Conservation (phyloP, 1,140 invertebrate species). For the Scaptomyza montana region DNA sequence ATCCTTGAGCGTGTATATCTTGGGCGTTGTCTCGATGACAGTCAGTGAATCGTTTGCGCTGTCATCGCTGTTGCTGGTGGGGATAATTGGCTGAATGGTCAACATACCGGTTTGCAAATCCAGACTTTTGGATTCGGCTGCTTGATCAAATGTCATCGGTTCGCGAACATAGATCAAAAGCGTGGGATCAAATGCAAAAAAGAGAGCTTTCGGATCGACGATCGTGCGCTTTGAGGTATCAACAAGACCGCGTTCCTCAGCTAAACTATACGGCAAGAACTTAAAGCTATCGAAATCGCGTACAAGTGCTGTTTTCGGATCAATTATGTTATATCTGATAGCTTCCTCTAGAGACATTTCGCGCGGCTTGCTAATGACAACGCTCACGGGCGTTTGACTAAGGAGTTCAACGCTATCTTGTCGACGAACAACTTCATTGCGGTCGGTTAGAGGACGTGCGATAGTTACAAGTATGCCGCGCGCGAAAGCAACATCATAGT, state of each 20-base stretch:
- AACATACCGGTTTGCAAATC: conserved; percentile 90
- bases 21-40: conserved; percentile 69
- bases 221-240: conserved; percentile 87
- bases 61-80: conserved; percentile 37
- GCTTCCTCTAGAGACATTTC: conserved; percentile 92
- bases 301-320: conserved; percentile 90
- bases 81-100: conserved; percentile 87
- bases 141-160: conserved; percentile 90
- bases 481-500: conserved; percentile 90
- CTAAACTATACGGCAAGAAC: conserved; percentile 89
- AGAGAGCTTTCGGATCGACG: conserved; percentile 86
- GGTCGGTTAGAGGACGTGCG: conserved; percentile 88
- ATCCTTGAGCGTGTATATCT: conserved; percentile 92
- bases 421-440: conserved; percentile 84
- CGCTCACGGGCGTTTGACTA: conserved; percentile 67
- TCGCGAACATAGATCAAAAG: conserved; percentile 88
- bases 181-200: conserved; percentile 90
- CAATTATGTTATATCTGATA: conserved; percentile 89
- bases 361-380: conserved; percentile 85
- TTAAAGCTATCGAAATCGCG: conserved; percentile 90
- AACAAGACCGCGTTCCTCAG: conserved; percentile 89
- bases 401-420: conserved; percentile 84
- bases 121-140: conserved; percentile 89
- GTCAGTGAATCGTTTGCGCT: conserved; percentile 68
- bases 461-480: conserved; percentile 90